Conservation (phyloP, 2,888 invertebrate species). For the Frankliniella fusca region DNA sequence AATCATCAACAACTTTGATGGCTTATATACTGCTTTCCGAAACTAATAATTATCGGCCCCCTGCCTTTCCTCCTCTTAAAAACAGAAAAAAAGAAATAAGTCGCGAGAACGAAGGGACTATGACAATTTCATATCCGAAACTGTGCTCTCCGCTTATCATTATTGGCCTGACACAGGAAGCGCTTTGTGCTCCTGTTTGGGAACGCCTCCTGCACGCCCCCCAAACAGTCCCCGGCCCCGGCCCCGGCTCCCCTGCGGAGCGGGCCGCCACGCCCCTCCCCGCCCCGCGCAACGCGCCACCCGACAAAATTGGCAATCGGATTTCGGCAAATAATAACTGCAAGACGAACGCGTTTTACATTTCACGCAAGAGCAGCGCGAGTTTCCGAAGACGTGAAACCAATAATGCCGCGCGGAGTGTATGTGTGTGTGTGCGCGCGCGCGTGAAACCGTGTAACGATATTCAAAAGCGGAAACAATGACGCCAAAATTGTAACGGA, state of each 20-base stretch:
- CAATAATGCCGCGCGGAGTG: neutral
- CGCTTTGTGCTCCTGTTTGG: neutral
- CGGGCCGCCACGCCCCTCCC: neutral
- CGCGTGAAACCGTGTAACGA: neutral
- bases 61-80: too few species aligned
- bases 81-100: too few species aligned
- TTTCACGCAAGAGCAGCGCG: too few species aligned
- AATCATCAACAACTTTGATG: too few species aligned
- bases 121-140: too few species aligned
- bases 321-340: neutral
- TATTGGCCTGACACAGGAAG: neutral
- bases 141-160: neutral
- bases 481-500: neutral
- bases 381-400: too few species aligned
- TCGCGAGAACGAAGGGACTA: too few species aligned
- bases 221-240: conserved; percentile 5
- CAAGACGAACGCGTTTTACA: too few species aligned
- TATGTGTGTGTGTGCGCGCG: neutral
- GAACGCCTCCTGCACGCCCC: neutral
- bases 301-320: neutral
- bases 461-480: neutral
- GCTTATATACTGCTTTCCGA: too few species aligned
- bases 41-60: too few species aligned
- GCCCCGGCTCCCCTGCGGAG: neutral
- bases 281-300: neutral